Percentiles rank a stretch among this genome's conserved stretches.
Evolutionary conservation across 2,888 invertebrate genomes (phyloP).

Genomic region (Phaedon cochleariae): DNA sequence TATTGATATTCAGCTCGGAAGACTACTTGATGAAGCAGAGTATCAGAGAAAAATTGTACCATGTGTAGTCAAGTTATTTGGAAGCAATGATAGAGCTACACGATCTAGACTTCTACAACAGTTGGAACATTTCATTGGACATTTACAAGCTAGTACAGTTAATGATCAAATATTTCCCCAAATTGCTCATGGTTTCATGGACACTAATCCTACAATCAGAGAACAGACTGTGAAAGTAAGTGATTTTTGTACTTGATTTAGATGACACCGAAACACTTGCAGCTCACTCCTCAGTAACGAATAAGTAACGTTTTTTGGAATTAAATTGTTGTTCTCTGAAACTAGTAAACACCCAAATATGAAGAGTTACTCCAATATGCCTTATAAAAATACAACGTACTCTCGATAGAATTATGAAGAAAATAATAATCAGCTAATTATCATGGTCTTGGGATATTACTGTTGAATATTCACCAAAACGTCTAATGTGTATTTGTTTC

Average conservation of each 20-base stretch:
- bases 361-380: no score
- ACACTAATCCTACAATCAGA: slow-evolving; percentile 95
- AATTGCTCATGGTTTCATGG: slow-evolving; percentile 93
- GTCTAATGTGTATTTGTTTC: slow-evolving; percentile 45
- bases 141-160: slow-evolving; percentile 80
- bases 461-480: no score
- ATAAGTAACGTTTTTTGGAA: no score
- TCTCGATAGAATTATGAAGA: no score
- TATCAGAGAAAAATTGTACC: slow-evolving; percentile 97
- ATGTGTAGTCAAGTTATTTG: slow-evolving; percentile 95
- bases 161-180: slow-evolving; percentile 97
- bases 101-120: slow-evolving; percentile 93
- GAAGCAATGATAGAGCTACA: slow-evolving; percentile 94
- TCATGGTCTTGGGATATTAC: no score
- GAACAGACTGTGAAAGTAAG: slow-evolving; percentile 95
- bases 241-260: no score
- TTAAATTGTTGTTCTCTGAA: no score
- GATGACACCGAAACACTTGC: no score
- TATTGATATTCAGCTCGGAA: slow-evolving; percentile 78
- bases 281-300: no score
- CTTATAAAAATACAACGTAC: no score
- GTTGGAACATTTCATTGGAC: slow-evolving; percentile 88
- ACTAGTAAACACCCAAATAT: no score
- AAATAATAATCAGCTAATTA: no score
- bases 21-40: slow-evolving; percentile 86